Base-by-base conservation (phyloP, 1,140 invertebrate genomes). In the Drosophila sp. region DNA sequence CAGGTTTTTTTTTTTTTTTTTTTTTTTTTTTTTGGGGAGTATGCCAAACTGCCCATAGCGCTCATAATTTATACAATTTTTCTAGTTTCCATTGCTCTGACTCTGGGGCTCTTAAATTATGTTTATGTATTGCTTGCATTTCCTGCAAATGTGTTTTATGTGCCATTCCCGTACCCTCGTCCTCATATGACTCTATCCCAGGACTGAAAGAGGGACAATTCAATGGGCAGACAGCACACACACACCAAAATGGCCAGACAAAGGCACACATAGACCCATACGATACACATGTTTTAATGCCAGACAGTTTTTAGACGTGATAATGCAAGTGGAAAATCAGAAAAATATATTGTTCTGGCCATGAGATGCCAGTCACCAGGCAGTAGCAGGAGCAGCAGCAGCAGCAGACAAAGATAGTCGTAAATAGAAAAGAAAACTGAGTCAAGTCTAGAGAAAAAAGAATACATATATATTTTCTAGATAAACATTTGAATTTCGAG, bases 291-390 rank as follows among this genome's bases (percentile, higher is more conserved):
- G 78, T 73, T 77, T 70, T 70, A 79, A 70, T 67, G 66, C 58
- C 65, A 86, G 83, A 86, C 83, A 87, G 66, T 66, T 83, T 86
- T 83, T 82, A 79, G 76, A 86, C 83, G 80, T 76, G 79, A 79
- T 82, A 86, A 87, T 82, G 82, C 79, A 76, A 76, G 72, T 79
- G 83, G 65, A 87, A 83, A 76, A 87, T 87, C 79, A 79, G 70
- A 87, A 74, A 78, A 87, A 76, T 83, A 82, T 77, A 69, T 56
- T 58, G 60, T 70, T 61, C 40, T 60, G 62, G 54, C 54, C 58
- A 27, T 61, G 63, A 47, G 23, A 55, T 33, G 55, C 56, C 60
- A 77, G 60, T 66, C 70, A 65, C 56, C 63, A 74, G 68, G 61
- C 66, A 64, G 40, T 30, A 62, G 40, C 11, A 58, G 57, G 0